These are phyloP conservation scores for Columbina picui DNA, from an alignment of 2,113 vertebrate genomes.

Conservation along the genomic window DNA sequence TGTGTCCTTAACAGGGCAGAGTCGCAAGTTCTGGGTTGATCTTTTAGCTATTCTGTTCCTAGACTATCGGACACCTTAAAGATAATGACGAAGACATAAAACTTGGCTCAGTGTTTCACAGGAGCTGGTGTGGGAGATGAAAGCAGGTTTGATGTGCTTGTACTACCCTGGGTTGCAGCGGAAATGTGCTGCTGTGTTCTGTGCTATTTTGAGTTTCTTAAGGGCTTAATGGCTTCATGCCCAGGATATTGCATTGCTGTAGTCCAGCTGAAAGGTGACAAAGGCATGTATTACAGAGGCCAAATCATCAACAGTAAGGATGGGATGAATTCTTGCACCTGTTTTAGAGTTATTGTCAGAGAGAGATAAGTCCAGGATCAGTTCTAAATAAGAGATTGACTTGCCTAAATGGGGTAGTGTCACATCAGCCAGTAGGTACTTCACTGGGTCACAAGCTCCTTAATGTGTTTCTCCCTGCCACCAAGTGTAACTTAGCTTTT, in stretches of 20 bases:
- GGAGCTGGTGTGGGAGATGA: neutral
- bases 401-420: neutral
- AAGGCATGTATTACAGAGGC: neutral
- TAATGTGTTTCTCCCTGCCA: neutral
- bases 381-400: neutral
- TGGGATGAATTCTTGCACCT: neutral
- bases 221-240: neutral
- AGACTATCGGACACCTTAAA: neutral
- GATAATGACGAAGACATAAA: neutral
- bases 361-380: neutral
- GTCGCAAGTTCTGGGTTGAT: neutral
- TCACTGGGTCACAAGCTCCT: neutral
- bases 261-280: neutral
- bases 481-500: neutral
- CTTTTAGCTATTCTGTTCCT: neutral
- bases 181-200: neutral
- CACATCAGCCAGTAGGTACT: neutral
- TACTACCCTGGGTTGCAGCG: neutral
- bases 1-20: neutral
- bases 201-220: conserved; percentile 24
- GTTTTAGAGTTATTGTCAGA: neutral
- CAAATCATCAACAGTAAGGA: neutral
- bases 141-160: neutral
- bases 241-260: neutral
- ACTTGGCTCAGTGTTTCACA: neutral